Conservation (phyloP, 2,113 vertebrate genomes). For the Peromyscus maniculatus region DNA sequence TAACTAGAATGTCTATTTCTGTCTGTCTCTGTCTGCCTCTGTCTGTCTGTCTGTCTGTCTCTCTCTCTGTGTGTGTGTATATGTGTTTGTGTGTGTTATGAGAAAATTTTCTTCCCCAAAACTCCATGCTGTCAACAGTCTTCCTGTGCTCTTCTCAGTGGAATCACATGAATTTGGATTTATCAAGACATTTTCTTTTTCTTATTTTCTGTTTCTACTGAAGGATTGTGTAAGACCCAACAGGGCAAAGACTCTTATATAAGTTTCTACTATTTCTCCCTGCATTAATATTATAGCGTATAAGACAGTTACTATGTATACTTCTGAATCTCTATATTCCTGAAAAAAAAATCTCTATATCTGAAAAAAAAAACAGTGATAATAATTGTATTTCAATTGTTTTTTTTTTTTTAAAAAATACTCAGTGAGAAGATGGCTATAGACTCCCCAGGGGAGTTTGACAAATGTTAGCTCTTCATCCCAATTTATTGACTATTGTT, state of each 20-base stretch:
- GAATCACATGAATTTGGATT: background rate
- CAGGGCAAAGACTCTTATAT: background rate
- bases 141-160: background rate
- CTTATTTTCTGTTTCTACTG: background rate
- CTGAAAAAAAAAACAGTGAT: background rate
- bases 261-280: background rate
- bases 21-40: background rate
- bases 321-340: background rate
- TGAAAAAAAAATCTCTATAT: background rate
- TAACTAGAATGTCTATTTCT: background rate
- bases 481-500: conserved; percentile 4
- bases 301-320: background rate
- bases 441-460: background rate
- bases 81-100: background rate
- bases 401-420: background rate
- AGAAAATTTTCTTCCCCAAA: conserved; percentile 19
- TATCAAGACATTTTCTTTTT: background rate
- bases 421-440: background rate
- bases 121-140: background rate
- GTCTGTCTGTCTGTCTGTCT: background rate
- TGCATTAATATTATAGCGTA: background rate
- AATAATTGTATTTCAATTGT: background rate
- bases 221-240: background rate
- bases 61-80: background rate
- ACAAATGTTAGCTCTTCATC: background rate